Conservation (phyloP, 1,140 invertebrate genomes). For the Cyclargus thomasi region DNA sequence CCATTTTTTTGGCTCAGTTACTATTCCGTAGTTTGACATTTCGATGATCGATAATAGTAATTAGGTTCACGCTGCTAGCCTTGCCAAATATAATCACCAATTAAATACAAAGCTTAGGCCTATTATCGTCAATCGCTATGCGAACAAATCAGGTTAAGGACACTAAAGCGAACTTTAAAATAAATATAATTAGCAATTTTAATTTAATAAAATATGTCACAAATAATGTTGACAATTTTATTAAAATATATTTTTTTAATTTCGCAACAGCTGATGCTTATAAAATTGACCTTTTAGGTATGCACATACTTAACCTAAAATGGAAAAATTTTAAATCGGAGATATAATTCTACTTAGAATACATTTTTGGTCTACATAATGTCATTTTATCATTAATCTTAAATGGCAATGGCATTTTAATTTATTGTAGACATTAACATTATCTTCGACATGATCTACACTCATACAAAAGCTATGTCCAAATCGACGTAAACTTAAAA, state of each 20-base stretch:
- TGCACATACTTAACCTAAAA: slow-evolving; percentile 6
- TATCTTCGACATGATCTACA: background rate
- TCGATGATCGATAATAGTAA: background rate
- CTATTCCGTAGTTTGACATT: too few species aligned
- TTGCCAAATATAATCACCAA: background rate
- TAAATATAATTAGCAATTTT: background rate
- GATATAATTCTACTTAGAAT: background rate
- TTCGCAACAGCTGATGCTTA: background rate
- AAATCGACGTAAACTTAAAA: slow-evolving; percentile 8
- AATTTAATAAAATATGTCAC: background rate
- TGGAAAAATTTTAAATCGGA: background rate
- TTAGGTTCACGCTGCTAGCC: background rate
- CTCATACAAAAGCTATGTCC: background rate
- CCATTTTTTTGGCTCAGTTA: too few species aligned
- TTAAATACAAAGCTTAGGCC: background rate
- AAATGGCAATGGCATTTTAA: slow-evolving; percentile 3
- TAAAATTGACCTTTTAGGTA: slow-evolving; percentile 3
- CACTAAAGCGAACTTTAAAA: background rate
- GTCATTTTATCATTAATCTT: background rate
- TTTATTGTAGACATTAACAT: background rate
- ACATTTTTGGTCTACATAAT: background rate
- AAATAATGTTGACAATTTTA: background rate
- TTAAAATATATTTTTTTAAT: background rate
- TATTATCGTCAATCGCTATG: background rate
- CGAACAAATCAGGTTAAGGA: background rate